Conservation (phyloP, 2,888 invertebrate genomes). For the Pollenia amentaria region DNA sequence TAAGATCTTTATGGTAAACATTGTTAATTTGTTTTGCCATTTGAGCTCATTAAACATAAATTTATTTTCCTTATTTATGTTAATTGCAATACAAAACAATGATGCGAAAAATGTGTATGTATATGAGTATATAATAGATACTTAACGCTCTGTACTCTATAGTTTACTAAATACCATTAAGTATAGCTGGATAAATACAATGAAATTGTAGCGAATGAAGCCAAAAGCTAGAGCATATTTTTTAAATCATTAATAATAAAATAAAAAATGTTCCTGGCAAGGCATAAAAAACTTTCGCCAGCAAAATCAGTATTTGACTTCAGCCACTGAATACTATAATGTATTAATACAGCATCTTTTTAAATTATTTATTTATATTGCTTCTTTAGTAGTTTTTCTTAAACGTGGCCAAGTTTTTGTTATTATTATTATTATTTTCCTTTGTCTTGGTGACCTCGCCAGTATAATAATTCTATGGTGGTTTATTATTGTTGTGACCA, state of each 20-base stretch:
- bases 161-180: conserved; percentile 47
- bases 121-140: background rate
- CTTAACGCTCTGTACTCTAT: conserved; percentile 33
- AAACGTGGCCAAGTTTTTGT: background rate
- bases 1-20: conserved; percentile 37
- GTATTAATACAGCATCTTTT: conserved; percentile 52
- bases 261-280: conserved; percentile 12
- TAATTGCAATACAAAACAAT: conserved; percentile 52
- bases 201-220: background rate
- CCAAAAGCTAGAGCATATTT: conserved; percentile 42
- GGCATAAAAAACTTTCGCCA: conserved; percentile 26
- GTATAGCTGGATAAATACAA: conserved; percentile 2
- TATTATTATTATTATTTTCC: background rate
- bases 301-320: conserved; percentile 11
- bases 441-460: conserved; percentile 45
- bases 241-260: conserved; percentile 43
- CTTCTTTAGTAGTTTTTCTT: conserved; percentile 35
- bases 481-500: conserved; percentile 26
- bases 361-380: conserved; percentile 52
- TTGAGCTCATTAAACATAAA: conserved; percentile 63
- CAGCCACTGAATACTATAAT: background rate
- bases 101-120: conserved; percentile 21
- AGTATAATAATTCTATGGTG: conserved; percentile 32
- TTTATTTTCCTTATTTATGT: conserved; percentile 56
- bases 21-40: conserved; percentile 59